Evolutionary conservation across 2,797 vertebrate species (phyloP).

Genomic region (Notamacropus eugenii): DNA sequence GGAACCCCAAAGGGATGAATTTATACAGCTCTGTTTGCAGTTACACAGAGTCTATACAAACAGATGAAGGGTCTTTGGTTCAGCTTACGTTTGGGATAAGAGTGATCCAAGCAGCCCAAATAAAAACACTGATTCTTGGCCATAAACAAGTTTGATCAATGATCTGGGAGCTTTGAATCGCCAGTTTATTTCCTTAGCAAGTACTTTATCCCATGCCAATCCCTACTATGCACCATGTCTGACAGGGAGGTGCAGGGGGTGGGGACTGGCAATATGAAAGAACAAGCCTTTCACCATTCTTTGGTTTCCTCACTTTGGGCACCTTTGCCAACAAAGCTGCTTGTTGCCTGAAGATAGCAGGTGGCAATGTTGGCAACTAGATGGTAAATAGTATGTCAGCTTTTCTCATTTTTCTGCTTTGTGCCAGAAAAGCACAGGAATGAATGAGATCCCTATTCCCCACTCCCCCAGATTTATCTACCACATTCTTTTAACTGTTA

Average conservation of each 20-base stretch:
- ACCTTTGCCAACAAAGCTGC: conserved; percentile 55
- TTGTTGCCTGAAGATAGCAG: conserved; percentile 59
- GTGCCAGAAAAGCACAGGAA: conserved; percentile 59
- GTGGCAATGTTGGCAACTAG: conserved; percentile 63
- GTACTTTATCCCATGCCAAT: conserved; percentile 70
- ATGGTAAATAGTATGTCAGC: conserved; percentile 31
- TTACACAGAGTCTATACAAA: conserved; percentile 73
- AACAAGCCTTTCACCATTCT: conserved; percentile 60
- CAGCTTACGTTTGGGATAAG: conserved; percentile 66
- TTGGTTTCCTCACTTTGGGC: conserved; percentile 56
- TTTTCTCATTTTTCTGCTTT: conserved; percentile 53
- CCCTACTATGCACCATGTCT: conserved; percentile 66
- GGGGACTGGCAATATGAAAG: neutral
- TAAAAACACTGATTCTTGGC: conserved; percentile 74
- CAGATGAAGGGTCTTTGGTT: conserved; percentile 75
- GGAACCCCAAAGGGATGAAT: conserved; percentile 41
- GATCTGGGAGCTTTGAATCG: conserved; percentile 65
- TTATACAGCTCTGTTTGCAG: conserved; percentile 72
- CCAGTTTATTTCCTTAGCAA: conserved; percentile 74
- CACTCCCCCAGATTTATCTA: neutral
- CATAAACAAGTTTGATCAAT: conserved; percentile 78
- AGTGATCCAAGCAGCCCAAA: conserved; percentile 73
- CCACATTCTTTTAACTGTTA: conserved; percentile 29
- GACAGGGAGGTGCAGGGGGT: conserved; percentile 50
- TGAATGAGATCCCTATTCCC: conserved; percentile 53